These are phyloP conservation scores for Buceros bicornis DNA, from an alignment of 2,797 vertebrate species.

Conservation along the genomic window DNA sequence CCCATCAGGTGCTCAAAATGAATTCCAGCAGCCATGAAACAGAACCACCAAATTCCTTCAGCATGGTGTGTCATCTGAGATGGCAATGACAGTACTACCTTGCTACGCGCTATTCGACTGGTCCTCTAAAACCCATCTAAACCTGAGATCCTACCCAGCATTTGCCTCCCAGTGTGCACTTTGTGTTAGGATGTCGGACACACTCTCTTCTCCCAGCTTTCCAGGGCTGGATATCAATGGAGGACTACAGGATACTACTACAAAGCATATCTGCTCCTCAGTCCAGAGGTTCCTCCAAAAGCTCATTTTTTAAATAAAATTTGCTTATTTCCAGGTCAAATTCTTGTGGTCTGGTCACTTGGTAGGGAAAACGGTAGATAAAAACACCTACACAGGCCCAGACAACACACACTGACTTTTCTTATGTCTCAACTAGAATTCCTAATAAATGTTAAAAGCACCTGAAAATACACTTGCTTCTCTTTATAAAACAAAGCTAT, in stretches of 20 bases:
- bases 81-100: not conserved
- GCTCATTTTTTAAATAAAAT: not conserved
- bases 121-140: not conserved
- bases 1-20: fast-evolving
- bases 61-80: not conserved
- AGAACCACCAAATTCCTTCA: not conserved
- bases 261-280: not conserved
- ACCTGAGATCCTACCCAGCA: not conserved
- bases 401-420: fast-evolving
- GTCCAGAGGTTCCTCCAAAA: not conserved
- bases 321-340: not conserved
- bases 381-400: not conserved
- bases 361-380: not conserved
- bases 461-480: not conserved
- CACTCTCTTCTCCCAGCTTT: not conserved
- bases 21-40: not conserved
- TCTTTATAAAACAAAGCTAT: not conserved
- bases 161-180: not conserved
- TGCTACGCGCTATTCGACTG: not conserved
- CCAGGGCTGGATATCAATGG: not conserved
- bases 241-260: not conserved
- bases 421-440: not conserved
- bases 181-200: not conserved
- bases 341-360: not conserved
- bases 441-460: not conserved